Base-by-base conservation (phyloP, 2,888 invertebrate species). In the Diploptera punctata region DNA sequence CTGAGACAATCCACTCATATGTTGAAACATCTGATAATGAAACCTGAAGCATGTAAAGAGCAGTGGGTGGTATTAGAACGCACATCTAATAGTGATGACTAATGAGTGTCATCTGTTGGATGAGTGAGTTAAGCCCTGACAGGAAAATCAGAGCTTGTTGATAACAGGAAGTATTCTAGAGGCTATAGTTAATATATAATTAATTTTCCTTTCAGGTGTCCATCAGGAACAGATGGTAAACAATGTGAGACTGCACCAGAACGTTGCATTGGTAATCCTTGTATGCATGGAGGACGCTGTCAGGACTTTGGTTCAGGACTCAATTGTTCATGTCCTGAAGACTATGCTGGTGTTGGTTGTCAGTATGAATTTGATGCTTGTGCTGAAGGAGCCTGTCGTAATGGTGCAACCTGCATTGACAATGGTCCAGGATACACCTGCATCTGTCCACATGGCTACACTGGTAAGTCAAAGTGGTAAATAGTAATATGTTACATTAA, bases 231-330 rank as follows among this genome's bases (percentile, higher is more conserved):
- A 0, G 97, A 97, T 80, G 98, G 98, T 10, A 97, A 98, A 83
- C 93, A 97, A 81, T 98, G 98, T 82, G 97, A 98, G 84, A 96
- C 96, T 0, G 97, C 98, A 0, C 98, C 98, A 2, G 97, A 98
- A 83, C 89, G 98, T 76, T 96, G 96, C 81, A 93, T 96, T 74
- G 96, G 96, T 29, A 92, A 92, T 79, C 96, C 96, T 3, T 98
- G 98, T 81, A 97, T 97, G 94, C 97, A 98, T 79, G 95, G 93
- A 60, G 98, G 98, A 68, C 93, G 93, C 81, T 98, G 98, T 79
- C 95, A 95, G 84, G 98, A 98, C 82, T 98, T 94, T 79, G 98
- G 98, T 5, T 97, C 96, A 0, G 96, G 97, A 1, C 86, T 98
- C 10, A 98, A 98, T 82, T 98, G 98, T 80, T 93, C 97, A 3